These are phyloP conservation scores for Temnothorax longispinosus DNA, from an alignment of 1,140 invertebrate species.

Conservation along the genomic window DNA sequence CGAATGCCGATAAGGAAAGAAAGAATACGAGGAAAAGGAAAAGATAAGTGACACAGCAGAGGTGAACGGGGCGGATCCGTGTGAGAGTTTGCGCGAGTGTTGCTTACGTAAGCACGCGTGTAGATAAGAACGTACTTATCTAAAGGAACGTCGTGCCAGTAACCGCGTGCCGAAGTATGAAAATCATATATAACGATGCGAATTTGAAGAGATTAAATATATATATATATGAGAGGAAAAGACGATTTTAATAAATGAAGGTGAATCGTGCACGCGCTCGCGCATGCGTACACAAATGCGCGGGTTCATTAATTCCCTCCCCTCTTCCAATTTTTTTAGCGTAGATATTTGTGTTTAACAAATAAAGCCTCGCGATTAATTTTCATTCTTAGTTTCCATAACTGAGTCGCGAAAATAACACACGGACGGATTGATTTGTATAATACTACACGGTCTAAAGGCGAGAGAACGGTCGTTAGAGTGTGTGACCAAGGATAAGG, in stretches of 20 bases:
- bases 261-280: not conserved
- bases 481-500: not conserved
- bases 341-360: not conserved
- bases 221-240: too few relatives aligned
- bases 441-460: not conserved
- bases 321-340: not conserved
- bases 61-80: slow-evolving; percentile 35
- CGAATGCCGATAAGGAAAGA: slow-evolving; percentile 34
- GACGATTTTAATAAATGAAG: not conserved
- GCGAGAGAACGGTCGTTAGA: not conserved
- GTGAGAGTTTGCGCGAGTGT: slow-evolving; percentile 55
- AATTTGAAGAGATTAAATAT: slow-evolving; percentile 30
- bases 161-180: slow-evolving; percentile 34
- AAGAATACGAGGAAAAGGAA: slow-evolving; percentile 43
- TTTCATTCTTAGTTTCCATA: not conserved
- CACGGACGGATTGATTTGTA: not conserved
- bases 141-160: slow-evolving; percentile 61
- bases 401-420: not conserved
- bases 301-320: not conserved
- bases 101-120: slow-evolving; percentile 71
- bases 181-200: slow-evolving; percentile 11
- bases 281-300: not conserved
- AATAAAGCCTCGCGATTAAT: not conserved
- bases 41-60: slow-evolving; percentile 30
- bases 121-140: slow-evolving; percentile 72